Conservation (phyloP, 2,888 invertebrate species). For the Hipparchia sbordonii region DNA sequence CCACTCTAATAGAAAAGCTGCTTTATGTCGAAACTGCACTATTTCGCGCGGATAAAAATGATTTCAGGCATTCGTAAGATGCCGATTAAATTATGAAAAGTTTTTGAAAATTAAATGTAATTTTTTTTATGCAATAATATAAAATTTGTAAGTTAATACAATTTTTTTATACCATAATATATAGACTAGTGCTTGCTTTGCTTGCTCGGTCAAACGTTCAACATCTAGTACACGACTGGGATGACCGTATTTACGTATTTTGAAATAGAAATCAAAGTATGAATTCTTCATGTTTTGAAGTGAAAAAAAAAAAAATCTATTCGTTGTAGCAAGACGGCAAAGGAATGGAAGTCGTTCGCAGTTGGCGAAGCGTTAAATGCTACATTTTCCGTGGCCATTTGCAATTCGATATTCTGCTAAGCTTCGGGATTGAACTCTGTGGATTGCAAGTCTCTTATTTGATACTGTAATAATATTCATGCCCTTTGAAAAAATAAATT, state of each 20-base stretch:
- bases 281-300: background rate
- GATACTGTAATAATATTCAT: slow-evolving; percentile 71
- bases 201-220: too few relatives aligned
- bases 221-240: too few relatives aligned
- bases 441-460: slow-evolving; percentile 64
- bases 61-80: too few relatives aligned
- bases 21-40: background rate
- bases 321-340: slow-evolving; percentile 53
- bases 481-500: slow-evolving; percentile 60
- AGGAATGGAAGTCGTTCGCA: slow-evolving; percentile 65
- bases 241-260: too few relatives aligned
- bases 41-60: too few relatives aligned
- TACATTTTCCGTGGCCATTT: slow-evolving; percentile 78
- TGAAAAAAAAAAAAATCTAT: slow-evolving; percentile 36
- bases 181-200: too few relatives aligned
- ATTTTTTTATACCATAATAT: too few relatives aligned
- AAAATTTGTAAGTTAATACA: too few relatives aligned
- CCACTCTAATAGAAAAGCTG: background rate
- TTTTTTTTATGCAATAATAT: too few relatives aligned
- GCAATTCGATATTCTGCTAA: slow-evolving; percentile 79
- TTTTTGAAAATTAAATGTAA: too few relatives aligned
- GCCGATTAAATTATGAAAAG: too few relatives aligned
- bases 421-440: slow-evolving; percentile 71
- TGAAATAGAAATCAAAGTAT: background rate
- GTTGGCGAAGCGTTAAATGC: slow-evolving; percentile 78